A percentile compares a stretch with the other conserved stretches of the same genome.
Evolutionary conservation across 2,797 vertebrate genomes (phyloP).

Genomic region (Poeciliopsis presidionis): DNA sequence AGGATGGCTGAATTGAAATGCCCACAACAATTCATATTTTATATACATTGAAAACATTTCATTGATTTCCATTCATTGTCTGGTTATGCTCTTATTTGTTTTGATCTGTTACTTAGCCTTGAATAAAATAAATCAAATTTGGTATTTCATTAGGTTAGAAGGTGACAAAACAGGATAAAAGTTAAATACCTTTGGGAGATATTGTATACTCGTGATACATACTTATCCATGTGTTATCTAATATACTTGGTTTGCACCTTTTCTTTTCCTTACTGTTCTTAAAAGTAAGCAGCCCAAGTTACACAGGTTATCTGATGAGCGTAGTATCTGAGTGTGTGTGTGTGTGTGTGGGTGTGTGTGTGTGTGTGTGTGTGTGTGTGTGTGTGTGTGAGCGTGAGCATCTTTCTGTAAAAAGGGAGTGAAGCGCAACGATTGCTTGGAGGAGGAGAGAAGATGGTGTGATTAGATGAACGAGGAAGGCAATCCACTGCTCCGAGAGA

Average conservation of each 20-base stretch:
- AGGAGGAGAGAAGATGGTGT: constrained; percentile 79
- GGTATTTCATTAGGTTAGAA: background rate
- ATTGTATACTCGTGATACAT: background rate
- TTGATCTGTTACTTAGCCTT: background rate
- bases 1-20: too few relatives aligned
- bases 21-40: background rate
- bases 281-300: constrained; percentile 41
- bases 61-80: background rate
- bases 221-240: constrained; percentile 5
- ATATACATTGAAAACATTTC: background rate
- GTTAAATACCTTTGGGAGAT: background rate
- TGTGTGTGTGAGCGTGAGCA: constrained; percentile 18
- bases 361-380: too few relatives aligned
- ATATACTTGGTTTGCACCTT: constrained; percentile 29
- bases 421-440: constrained; percentile 74
- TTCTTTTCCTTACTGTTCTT: constrained; percentile 35
- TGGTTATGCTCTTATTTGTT: background rate
- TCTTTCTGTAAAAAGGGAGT: constrained; percentile 49
- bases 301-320: constrained; percentile 36
- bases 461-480: constrained; percentile 80
- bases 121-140: background rate
- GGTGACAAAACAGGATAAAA: background rate
- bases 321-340: constrained; percentile 4
- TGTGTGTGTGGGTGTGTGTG: too few relatives aligned
- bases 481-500: constrained; percentile 76